Evolutionary conservation across 1,140 invertebrate genomes (phyloP).

Genomic region (Atta texana): DNA sequence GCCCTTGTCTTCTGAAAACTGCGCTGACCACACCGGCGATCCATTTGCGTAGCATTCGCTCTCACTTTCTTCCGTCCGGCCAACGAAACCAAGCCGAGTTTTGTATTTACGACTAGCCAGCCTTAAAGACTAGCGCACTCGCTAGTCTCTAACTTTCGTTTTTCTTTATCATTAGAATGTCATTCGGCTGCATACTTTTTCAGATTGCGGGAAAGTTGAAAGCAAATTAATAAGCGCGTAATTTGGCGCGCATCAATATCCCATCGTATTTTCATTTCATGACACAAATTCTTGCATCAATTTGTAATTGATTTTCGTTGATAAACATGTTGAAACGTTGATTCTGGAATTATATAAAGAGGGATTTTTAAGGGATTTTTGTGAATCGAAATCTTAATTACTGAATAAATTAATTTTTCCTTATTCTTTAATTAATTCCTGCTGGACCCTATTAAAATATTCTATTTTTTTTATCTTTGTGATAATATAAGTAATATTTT

Average conservation of each 20-base stretch:
- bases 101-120: constrained; percentile 28
- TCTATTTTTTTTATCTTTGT: no score
- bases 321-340: background rate
- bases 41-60: constrained; percentile 17
- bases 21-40: constrained; percentile 26
- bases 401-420: background rate
- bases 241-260: background rate
- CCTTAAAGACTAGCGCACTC: background rate
- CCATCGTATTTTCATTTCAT: background rate
- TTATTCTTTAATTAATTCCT: background rate
- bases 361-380: background rate
- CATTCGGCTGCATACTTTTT: constrained; percentile 44
- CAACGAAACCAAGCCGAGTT: constrained; percentile 40
- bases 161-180: constrained; percentile 58
- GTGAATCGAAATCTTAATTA: background rate
- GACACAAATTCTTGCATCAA: background rate
- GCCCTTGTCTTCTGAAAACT: constrained; percentile 68
- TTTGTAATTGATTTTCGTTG: background rate
- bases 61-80: constrained; percentile 51
- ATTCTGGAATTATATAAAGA: background rate
- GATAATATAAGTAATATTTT: no score
- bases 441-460: background rate
- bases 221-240: constrained; percentile 41
- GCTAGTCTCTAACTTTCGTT: constrained; percentile 46
- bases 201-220: constrained; percentile 45